Conservation (phyloP, 2,797 vertebrate species). For the Malurus splendens region DNA sequence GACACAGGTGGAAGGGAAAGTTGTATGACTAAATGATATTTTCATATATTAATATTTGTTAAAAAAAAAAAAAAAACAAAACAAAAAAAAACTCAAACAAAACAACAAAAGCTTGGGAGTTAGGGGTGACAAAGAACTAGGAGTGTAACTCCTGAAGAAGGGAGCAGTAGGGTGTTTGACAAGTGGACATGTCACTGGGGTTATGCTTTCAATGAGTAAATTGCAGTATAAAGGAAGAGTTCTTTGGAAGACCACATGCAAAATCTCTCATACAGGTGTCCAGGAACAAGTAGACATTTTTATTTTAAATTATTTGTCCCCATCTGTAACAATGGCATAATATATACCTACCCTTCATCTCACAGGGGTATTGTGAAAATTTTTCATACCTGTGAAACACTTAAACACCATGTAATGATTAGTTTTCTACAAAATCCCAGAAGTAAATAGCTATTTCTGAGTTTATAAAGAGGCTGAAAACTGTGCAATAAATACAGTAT, state of each 20-base stretch:
- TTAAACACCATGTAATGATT: not conserved
- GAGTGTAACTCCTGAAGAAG: not conserved
- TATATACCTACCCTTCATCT: not conserved
- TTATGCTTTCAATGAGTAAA: not conserved
- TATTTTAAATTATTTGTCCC: not conserved
- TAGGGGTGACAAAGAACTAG: accelerated
- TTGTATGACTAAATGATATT: not conserved
- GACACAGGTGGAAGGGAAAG: not conserved
- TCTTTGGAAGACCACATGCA: not conserved
- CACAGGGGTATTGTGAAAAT: not conserved
- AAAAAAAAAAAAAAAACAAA: not conserved
- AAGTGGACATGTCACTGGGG: not conserved
- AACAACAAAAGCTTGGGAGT: not conserved
- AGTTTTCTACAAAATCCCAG: not conserved
- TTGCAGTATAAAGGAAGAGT: not conserved
- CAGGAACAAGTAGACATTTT: not conserved
- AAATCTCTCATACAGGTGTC: not conserved
- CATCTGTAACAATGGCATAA: not conserved
- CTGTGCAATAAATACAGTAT: not conserved
- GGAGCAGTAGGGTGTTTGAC: not conserved
- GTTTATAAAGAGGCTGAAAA: not conserved
- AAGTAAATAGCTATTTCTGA: not conserved
- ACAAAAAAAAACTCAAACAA: no score
- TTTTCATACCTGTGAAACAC: not conserved
- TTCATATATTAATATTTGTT: not conserved